A percentile compares a stretch with the other conserved stretches of the same genome.
These are phyloP conservation scores for Colletes gigas DNA, from an alignment of 1,140 invertebrate genomes.

Conservation along the genomic window DNA sequence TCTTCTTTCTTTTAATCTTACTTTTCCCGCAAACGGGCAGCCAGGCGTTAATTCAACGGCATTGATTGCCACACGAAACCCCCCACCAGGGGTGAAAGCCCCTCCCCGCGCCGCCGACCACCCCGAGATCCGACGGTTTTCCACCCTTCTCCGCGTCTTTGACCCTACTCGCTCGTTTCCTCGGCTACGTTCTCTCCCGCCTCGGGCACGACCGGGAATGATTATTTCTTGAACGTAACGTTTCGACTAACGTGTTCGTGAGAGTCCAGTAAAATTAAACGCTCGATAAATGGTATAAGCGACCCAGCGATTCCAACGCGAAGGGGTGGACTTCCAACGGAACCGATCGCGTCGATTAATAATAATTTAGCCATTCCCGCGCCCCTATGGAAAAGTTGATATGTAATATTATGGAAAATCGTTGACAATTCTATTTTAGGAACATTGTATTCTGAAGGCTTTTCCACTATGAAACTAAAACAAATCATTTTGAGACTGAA, in stretches of 20 bases:
- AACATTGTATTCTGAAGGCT: too few relatives aligned
- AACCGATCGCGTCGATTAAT: slow-evolving; percentile 4
- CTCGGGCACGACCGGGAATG: slow-evolving; percentile 34
- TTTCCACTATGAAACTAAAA: too few relatives aligned
- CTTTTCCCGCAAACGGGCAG: slow-evolving; percentile 80
- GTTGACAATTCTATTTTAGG: too few relatives aligned
- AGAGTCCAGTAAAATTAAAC: slow-evolving; percentile 43
- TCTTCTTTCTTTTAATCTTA: slow-evolving; percentile 81
- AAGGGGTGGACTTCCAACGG: neutral
- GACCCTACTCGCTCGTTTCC: slow-evolving; percentile 50
- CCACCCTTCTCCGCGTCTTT: slow-evolving; percentile 45
- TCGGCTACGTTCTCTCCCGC: slow-evolving; percentile 49
- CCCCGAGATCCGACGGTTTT: slow-evolving; percentile 44
- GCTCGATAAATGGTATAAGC: slow-evolving; percentile 27
- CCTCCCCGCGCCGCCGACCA: slow-evolving; percentile 11
- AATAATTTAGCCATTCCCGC: neutral
- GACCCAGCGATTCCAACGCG: neutral
- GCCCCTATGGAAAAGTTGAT: too few relatives aligned
- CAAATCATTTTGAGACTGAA: too few relatives aligned
- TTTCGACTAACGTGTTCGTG: slow-evolving; percentile 41
- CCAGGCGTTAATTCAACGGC: slow-evolving; percentile 81
- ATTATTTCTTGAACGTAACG: slow-evolving; percentile 56
- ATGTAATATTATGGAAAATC: too few relatives aligned
- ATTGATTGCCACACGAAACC: slow-evolving; percentile 80
- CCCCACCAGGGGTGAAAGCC: slow-evolving; percentile 47